These are phyloP conservation scores for Sebastes fasciatus DNA, from an alignment of 2,113 vertebrate species.

Conservation along the genomic window DNA sequence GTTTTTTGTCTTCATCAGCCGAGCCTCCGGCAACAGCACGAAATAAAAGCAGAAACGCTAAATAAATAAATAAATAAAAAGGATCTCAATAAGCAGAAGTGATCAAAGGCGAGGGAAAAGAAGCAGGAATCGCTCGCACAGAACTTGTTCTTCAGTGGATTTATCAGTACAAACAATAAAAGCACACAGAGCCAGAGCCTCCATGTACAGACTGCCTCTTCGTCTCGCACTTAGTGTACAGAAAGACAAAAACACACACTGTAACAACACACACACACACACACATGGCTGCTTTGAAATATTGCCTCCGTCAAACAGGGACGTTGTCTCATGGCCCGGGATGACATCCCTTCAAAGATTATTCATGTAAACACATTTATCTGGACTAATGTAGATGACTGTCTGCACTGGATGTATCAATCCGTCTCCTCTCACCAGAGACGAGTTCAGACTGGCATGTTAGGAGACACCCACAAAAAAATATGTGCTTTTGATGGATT, in stretches of 20 bases:
- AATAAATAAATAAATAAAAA: slow-evolving; percentile 1
- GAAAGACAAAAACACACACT: not conserved
- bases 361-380: slow-evolving; percentile 63
- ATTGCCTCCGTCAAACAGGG: slow-evolving; percentile 39
- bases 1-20: slow-evolving; percentile 6
- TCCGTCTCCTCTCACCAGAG: slow-evolving; percentile 10
- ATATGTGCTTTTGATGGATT: not conserved
- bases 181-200: not conserved
- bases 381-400: slow-evolving; percentile 38
- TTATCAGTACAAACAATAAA: slow-evolving; percentile 25
- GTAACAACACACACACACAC: not conserved
- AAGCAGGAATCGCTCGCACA: slow-evolving; percentile 25
- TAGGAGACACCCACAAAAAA: not conserved
- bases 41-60: not conserved
- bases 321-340: slow-evolving; percentile 18
- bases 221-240: slow-evolving; percentile 6
- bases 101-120: slow-evolving; percentile 33
- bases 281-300: slow-evolving; percentile 44
- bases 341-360: slow-evolving; percentile 52
- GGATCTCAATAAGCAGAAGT: slow-evolving; percentile 17
- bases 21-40: not conserved
- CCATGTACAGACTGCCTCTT: not conserved
- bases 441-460: slow-evolving; percentile 6
- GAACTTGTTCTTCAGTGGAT: slow-evolving; percentile 24
- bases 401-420: slow-evolving; percentile 27